Base-by-base conservation (phyloP, 2,113 vertebrate genomes). In the Aramus guarauna region DNA sequence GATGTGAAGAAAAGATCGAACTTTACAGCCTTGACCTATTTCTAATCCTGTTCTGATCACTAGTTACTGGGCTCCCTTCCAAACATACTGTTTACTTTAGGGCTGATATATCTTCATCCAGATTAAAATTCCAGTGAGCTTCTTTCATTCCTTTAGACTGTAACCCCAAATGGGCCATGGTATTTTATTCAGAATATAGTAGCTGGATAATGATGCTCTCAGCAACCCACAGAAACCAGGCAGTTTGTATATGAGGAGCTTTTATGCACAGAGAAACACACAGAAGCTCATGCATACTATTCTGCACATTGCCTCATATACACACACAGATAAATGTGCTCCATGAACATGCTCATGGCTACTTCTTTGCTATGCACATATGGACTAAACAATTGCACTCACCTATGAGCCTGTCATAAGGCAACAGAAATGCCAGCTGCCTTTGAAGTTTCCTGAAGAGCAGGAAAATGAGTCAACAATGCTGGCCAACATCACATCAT, bases 401-500 rank as follows among this genome's bases (percentile, higher is more conserved):
- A 75, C 87, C 87, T 78, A 48, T 64, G 80, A 76, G 84, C 79
- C 76, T 86, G 83, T 92, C 92, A 93, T 81, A 94, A 87, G 73
- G 80, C 76, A 88, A 78, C 86, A 94, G 93, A 97, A 97, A 97
- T 94, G 92, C 93, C 96, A 97, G 95, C 93, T 97, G 96, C 93
- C 93, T 98, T 90, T 92, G 88, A 97, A 97, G 95, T 95, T 97
- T 97, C 97, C 94, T 23, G 3, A 98, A 96, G 97, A 97, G 92
- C 69, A 94, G 68, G 95, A 94, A 93, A 96, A 96, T 36, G 63
- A 97, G 93, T 96, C 93, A 91, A 94, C 88, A 92, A 93, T 63
- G 77, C 90, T 92, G 95, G 97, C 96, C 96, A 97, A 75, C 92
- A 95, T 95, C 97, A 96, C 95, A 95, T 97, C 97, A 98, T 98